Evolutionary conservation across 2,888 invertebrate genomes (phyloP).

Genomic region (Trissolcus japonicus): DNA sequence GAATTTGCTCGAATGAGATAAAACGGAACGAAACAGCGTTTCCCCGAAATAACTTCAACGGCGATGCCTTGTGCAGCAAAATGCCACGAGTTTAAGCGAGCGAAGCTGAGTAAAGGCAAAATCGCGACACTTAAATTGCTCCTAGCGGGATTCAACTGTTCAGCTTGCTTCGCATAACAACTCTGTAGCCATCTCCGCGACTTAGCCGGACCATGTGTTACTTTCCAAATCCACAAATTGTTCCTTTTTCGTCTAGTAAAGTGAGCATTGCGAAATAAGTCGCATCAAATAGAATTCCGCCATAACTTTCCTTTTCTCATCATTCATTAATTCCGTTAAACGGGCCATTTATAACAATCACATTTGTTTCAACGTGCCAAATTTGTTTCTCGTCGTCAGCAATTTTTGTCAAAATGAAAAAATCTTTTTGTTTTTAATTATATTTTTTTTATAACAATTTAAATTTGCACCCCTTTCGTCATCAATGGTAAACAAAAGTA

Average conservation of each 20-base stretch:
- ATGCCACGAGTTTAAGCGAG: conserved; percentile 28
- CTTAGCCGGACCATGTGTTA: conserved; percentile 31
- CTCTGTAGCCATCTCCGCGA: conserved; percentile 19
- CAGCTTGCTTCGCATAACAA: conserved; percentile 6
- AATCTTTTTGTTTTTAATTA: too few relatives aligned
- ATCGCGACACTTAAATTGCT: conserved; percentile 34
- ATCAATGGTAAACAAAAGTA: not conserved
- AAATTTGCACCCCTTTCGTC: not conserved
- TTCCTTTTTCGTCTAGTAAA: conserved; percentile 22
- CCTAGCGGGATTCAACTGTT: conserved; percentile 27
- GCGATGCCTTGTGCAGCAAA: conserved; percentile 18
- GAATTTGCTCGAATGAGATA: conserved; percentile 6
- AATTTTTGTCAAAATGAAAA: too few relatives aligned
- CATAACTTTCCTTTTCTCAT: conserved; percentile 30
- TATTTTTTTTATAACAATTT: too few relatives aligned
- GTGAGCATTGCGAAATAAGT: conserved; percentile 37
- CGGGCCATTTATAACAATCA: too few relatives aligned
- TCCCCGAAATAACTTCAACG: not conserved
- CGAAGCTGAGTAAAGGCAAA: conserved; percentile 33
- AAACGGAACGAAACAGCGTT: not conserved
- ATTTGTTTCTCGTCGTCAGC: too few relatives aligned
- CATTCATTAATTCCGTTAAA: not conserved
- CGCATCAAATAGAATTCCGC: conserved; percentile 35
- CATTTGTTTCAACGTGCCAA: too few relatives aligned
- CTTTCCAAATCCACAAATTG: conserved; percentile 20